These are phyloP conservation scores for Acanthosoma haemorrhoidale DNA, from an alignment of 2,888 invertebrate species.

Conservation along the genomic window DNA sequence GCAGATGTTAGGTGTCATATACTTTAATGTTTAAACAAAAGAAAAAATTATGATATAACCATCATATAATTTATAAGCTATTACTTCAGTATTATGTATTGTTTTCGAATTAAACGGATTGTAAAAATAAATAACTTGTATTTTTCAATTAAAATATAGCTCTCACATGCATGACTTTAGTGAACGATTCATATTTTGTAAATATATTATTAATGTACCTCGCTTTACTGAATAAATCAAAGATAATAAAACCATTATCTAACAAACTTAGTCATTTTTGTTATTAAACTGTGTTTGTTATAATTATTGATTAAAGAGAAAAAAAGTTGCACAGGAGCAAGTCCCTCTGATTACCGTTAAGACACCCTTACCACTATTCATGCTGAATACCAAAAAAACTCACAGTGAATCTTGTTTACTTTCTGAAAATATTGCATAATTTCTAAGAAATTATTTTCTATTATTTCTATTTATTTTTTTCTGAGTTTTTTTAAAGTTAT, in stretches of 20 bases:
- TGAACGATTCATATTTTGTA: too few relatives aligned
- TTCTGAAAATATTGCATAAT: neutral
- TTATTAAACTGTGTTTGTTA: too few relatives aligned
- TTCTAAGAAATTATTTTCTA: neutral
- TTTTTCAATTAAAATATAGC: conserved; percentile 19
- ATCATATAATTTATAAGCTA: conserved; percentile 35
- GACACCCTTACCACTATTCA: too few relatives aligned
- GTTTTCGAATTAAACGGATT: conserved; percentile 35
- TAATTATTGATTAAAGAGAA: too few relatives aligned
- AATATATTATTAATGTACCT: too few relatives aligned
- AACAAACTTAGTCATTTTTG: too few relatives aligned
- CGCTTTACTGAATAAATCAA: too few relatives aligned
- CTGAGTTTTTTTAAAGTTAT: neutral
- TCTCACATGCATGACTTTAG: too few relatives aligned
- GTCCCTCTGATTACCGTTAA: too few relatives aligned
- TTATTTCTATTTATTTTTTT: neutral
- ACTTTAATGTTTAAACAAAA: conserved; percentile 30
- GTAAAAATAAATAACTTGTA: conserved; percentile 23
- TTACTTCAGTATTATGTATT: conserved; percentile 35
- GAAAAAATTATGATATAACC: conserved; percentile 17
- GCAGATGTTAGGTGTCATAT: conserved; percentile 26
- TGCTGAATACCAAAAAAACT: neutral
- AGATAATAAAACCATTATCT: too few relatives aligned
- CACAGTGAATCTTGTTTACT: neutral
- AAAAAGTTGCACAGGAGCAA: too few relatives aligned